A percentile compares a stretch with the other conserved stretches of the same genome.
Conservation (phyloP, 2,888 invertebrate genomes). For the Nasonovia ribisnigri region DNA sequence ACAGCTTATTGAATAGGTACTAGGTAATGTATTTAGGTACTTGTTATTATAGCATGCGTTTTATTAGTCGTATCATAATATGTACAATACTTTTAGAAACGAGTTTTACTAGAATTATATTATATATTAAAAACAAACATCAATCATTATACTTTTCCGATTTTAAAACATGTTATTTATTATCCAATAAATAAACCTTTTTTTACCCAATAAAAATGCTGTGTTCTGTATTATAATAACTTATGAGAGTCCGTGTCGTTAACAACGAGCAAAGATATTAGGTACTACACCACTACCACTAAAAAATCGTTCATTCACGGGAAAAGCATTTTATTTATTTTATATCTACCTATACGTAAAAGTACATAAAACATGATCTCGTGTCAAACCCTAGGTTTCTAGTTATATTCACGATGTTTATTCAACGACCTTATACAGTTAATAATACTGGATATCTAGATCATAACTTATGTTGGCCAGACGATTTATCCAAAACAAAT, state of each 20-base stretch:
- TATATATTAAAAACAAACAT: no score
- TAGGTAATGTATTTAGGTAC: no score
- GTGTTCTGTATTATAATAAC: neutral
- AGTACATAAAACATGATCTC: neutral
- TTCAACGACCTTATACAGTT: neutral
- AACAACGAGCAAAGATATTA: neutral
- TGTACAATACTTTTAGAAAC: no score
- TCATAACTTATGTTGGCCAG: neutral
- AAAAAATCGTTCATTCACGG: neutral
- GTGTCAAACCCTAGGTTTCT: neutral
- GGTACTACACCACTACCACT: no score
- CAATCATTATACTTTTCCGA: neutral
- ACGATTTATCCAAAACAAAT: neutral
- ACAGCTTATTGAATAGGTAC: no score
- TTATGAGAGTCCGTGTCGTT: neutral
- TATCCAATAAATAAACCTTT: neutral
- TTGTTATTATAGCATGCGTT: no score
- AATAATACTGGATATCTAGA: neutral
- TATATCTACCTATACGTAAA: neutral
- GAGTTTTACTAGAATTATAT: no score
- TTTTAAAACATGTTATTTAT: neutral
- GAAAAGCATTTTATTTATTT: neutral
- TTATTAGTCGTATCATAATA: no score
- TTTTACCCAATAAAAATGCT: neutral
- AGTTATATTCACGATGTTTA: neutral